Conservation (phyloP, 30 jellyfish, hydroid and myxozoan genomes). For the Pelagia noctiluca region DNA sequence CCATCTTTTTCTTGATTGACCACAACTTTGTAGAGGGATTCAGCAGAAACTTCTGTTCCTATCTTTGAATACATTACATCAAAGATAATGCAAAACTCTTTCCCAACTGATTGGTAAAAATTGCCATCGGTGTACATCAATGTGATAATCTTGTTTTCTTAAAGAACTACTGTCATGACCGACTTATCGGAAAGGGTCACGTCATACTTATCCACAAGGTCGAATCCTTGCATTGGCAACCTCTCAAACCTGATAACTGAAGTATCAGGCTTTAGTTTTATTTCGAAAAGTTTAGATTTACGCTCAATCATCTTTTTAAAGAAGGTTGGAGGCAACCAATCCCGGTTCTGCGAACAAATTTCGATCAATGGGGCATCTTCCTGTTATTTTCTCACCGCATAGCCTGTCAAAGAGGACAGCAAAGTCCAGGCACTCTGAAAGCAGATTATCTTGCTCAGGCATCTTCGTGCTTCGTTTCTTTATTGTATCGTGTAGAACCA, state of each 20-base stretch:
- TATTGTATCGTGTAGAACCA: neutral
- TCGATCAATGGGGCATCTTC: slow-evolving; percentile 12
- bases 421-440: slow-evolving; percentile 26
- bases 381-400: slow-evolving; percentile 12
- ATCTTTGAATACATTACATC: slow-evolving; percentile 28
- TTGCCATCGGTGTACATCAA: too few species aligned
- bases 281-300: too few species aligned
- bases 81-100: too few species aligned
- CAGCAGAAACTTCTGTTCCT: slow-evolving; percentile 40
- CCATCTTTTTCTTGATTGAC: slow-evolving; percentile 44
- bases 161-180: too few species aligned
- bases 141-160: too few species aligned
- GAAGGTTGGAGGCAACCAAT: neutral
- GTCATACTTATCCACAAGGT: too few species aligned
- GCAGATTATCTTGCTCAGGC: slow-evolving; percentile 16
- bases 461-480: neutral
- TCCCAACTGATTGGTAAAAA: too few species aligned
- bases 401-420: neutral
- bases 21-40: slow-evolving; percentile 19
- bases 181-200: too few species aligned
- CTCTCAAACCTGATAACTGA: slow-evolving; percentile 21
- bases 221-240: neutral
- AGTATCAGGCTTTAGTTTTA: too few species aligned
- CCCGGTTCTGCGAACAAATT: slow-evolving; percentile 9
- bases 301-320: neutral